Evolutionary conservation across 2,888 invertebrate genomes (phyloP).

Genomic region (Trichopoda pennipes): DNA sequence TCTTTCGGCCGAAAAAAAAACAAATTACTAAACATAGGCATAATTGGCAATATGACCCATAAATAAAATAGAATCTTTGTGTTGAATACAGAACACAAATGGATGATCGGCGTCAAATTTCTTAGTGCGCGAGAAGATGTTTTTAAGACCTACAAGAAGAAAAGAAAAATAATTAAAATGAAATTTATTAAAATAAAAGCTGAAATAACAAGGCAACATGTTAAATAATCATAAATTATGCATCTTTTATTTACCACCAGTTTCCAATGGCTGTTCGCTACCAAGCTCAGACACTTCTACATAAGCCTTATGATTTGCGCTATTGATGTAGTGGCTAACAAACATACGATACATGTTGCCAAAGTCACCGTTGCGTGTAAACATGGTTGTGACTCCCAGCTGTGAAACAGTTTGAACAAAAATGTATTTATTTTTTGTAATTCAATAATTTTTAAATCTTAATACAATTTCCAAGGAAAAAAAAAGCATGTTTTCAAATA

Average conservation of each 20-base stretch:
- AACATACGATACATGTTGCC: conserved; percentile 79
- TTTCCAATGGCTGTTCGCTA: conserved; percentile 74
- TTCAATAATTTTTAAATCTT: not conserved
- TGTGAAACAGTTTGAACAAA: conserved; percentile 59
- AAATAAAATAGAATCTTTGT: conserved; percentile 76
- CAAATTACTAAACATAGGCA: conserved; percentile 69
- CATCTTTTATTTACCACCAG: conserved; percentile 72
- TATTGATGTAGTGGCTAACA: conserved; percentile 77
- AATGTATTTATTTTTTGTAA: conserved; percentile 30
- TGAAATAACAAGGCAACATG: conserved; percentile 15
- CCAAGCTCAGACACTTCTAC: conserved; percentile 75
- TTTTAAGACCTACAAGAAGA: conserved; percentile 72
- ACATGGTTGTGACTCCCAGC: conserved; percentile 77
- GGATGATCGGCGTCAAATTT: conserved; percentile 77
- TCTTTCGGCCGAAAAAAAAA: not conserved
- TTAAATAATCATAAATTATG: conserved; percentile 51
- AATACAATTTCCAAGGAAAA: not conserved
- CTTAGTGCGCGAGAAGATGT: conserved; percentile 75
- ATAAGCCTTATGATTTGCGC: conserved; percentile 76
- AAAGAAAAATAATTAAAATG: conserved; percentile 22
- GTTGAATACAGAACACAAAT: conserved; percentile 76
- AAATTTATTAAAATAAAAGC: conserved; percentile 6
- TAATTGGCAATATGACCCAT: conserved; percentile 77
- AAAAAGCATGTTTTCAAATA: not conserved
- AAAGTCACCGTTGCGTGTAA: conserved; percentile 76